Evolutionary conservation across 2,888 invertebrate species (phyloP).

Genomic region (Tridacna gigas): DNA sequence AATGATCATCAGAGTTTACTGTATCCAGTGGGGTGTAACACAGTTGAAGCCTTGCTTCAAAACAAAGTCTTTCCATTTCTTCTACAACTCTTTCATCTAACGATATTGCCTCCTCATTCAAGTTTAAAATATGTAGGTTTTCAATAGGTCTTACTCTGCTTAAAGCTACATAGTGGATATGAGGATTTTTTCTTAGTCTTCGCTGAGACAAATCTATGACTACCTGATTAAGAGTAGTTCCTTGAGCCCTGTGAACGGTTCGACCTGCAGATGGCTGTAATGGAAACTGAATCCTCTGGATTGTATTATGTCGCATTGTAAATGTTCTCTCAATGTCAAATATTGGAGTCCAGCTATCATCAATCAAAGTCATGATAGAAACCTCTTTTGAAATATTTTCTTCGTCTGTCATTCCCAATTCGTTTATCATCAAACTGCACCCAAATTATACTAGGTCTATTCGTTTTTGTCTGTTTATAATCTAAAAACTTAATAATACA

Average conservation of each 20-base stretch:
- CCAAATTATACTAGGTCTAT: constrained; percentile 56
- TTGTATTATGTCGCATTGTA: constrained; percentile 30
- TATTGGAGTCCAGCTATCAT: constrained; percentile 48
- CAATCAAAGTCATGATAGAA: constrained; percentile 39
- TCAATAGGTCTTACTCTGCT: constrained; percentile 41
- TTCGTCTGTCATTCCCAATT: constrained; percentile 32
- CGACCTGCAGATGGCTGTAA: constrained; percentile 49
- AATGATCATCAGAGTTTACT: constrained; percentile 3
- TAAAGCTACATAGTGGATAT: constrained; percentile 53
- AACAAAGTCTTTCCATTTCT: constrained; percentile 12
- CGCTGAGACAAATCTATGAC: constrained; percentile 36
- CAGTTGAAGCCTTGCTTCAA: constrained; percentile 4
- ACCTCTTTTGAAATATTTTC: constrained; percentile 37
- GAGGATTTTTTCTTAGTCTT: constrained; percentile 14
- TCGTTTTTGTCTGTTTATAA: constrained; percentile 37
- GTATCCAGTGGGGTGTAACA: constrained; percentile 33
- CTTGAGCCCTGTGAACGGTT: constrained; percentile 59
- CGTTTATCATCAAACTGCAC: constrained; percentile 45
- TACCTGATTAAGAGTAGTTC: constrained; percentile 45
- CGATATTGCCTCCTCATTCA: constrained; percentile 3
- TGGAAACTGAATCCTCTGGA: constrained; percentile 51
- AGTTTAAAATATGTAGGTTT: constrained; percentile 33
- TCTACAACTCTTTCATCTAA: constrained; percentile 8
- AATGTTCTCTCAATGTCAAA: constrained; percentile 59
- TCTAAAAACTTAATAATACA: constrained; percentile 45